phyloP scores from a whole-genome alignment of 2,113 vertebrate genomes.

The Channa argus region DNA sequence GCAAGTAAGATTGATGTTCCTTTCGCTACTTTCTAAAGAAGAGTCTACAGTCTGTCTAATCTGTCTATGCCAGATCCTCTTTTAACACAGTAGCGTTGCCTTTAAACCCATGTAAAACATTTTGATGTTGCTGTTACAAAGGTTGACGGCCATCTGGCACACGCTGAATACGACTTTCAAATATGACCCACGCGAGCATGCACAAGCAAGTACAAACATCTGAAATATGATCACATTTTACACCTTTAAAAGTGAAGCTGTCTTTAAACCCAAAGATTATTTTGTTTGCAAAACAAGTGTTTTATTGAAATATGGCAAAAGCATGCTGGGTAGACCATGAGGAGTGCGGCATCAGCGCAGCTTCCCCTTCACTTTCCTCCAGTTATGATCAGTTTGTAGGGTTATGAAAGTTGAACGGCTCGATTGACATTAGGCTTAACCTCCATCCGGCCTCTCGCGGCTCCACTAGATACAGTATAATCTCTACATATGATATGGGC shows the following conservation, averaged over 20 bases:
- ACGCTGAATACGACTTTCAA: constrained; percentile 62
- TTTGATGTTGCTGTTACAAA: constrained; percentile 54
- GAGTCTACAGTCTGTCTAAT: constrained; percentile 58
- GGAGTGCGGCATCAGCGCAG: background rate
- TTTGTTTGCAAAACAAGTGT: constrained; percentile 2
- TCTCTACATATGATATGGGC: constrained; percentile 74
- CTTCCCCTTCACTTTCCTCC: constrained; percentile 17
- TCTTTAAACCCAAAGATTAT: background rate
- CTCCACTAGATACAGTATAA: constrained; percentile 58
- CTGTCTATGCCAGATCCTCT: constrained; percentile 63
- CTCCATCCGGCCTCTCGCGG: constrained; percentile 41
- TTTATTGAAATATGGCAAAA: background rate
- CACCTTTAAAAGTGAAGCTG: constrained; percentile 4
- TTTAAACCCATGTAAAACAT: constrained; percentile 73
- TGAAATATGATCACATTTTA: constrained; percentile 55
- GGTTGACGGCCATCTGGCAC: constrained; percentile 73
- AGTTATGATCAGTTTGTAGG: constrained; percentile 56
- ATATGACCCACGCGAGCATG: constrained; percentile 57
- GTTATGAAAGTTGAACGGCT: constrained; percentile 72
- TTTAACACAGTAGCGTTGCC: constrained; percentile 53
- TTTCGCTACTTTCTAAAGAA: constrained; percentile 44
- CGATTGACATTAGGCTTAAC: constrained; percentile 76
- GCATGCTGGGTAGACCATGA: background rate
- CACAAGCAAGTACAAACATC: constrained; percentile 69
- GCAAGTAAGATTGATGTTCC: constrained; percentile 33